Percentiles rank a stretch among this genome's conserved stretches.
Evolutionary conservation across 2,888 invertebrate genomes (phyloP).

Genomic region (Hirtodrosophila duncani): DNA sequence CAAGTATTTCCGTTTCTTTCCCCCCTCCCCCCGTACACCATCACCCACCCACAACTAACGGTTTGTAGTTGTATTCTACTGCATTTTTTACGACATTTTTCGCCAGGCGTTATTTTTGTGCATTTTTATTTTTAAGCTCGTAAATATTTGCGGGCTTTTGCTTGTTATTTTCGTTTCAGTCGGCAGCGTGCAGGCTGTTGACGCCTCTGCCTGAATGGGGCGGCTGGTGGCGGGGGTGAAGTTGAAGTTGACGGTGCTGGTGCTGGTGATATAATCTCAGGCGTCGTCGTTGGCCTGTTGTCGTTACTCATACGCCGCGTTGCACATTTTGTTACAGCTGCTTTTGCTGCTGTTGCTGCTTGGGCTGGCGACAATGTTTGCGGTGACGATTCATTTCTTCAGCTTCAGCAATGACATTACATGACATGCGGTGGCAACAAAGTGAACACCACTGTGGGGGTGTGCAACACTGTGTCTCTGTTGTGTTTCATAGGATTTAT

Average conservation of each 20-base stretch:
- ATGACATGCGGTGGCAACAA: slow-evolving; percentile 38
- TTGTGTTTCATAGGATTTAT: no score
- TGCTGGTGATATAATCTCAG: slow-evolving; percentile 1
- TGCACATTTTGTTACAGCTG: slow-evolving; percentile 35
- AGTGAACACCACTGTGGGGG: slow-evolving; percentile 27
- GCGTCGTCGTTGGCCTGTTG: slow-evolving; percentile 8
- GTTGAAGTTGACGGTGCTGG: slow-evolving; percentile 6
- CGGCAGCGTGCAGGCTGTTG: slow-evolving; percentile 14
- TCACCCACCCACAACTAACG: slow-evolving; percentile 3
- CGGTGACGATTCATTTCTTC: slow-evolving; percentile 8
- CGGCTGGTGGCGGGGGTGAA: slow-evolving; percentile 13
- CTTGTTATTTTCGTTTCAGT: slow-evolving; percentile 35
- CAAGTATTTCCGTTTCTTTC: no score
- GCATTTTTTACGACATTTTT: slow-evolving; percentile 28
- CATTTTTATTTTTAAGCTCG: slow-evolving; percentile 40
- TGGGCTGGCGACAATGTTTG: slow-evolving; percentile 39
- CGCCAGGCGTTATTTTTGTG: slow-evolving; percentile 22
- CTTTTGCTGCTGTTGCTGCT: slow-evolving; percentile 2
- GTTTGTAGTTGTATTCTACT: slow-evolving; percentile 3
- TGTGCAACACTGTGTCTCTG: no score
- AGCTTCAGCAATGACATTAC: slow-evolving; percentile 13
- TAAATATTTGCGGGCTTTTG: slow-evolving; percentile 41
- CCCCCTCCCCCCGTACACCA: no score
- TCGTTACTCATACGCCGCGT: slow-evolving; percentile 50
- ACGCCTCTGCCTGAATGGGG: slow-evolving; percentile 27